Evolutionary conservation across 2,888 invertebrate genomes (phyloP).

Genomic region (Onthophagus sagittarius): DNA sequence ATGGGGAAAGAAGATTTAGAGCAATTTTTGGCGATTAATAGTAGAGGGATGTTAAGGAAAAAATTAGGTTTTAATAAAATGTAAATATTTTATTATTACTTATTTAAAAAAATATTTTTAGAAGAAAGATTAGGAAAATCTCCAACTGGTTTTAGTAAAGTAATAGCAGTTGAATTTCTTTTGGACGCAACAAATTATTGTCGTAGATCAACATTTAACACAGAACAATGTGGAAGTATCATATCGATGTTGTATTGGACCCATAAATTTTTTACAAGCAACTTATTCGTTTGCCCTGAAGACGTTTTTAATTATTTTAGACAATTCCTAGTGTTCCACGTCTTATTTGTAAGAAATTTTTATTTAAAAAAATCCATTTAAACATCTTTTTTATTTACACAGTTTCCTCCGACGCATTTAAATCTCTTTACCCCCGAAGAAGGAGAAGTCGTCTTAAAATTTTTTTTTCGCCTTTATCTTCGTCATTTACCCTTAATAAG

Average conservation of each 20-base stretch:
- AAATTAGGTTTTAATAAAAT: slow-evolving; percentile 34
- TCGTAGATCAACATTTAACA: slow-evolving; percentile 32
- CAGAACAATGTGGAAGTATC: slow-evolving; percentile 40
- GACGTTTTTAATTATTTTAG: slow-evolving; percentile 44
- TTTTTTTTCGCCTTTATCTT: slow-evolving; percentile 43
- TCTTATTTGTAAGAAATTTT: slow-evolving; percentile 37
- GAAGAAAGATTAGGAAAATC: slow-evolving; percentile 35
- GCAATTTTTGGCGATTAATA: slow-evolving; percentile 31
- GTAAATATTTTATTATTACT: not conserved
- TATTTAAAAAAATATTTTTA: slow-evolving; percentile 29
- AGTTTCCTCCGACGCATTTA: slow-evolving; percentile 41
- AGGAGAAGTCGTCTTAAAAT: slow-evolving; percentile 37
- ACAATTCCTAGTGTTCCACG: slow-evolving; percentile 40
- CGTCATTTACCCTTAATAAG: slow-evolving; percentile 44
- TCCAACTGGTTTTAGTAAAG: slow-evolving; percentile 37
- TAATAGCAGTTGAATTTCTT: slow-evolving; percentile 41
- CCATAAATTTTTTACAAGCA: slow-evolving; percentile 41
- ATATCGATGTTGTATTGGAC: slow-evolving; percentile 44
- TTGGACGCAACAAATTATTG: slow-evolving; percentile 40
- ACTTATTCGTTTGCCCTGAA: slow-evolving; percentile 38
- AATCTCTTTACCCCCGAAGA: slow-evolving; percentile 41
- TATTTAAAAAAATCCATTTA: not conserved
- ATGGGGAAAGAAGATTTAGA: slow-evolving; percentile 37
- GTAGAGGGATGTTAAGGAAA: slow-evolving; percentile 31
- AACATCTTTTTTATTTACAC: slow-evolving; percentile 19